Evolutionary conservation across 1,140 invertebrate species (phyloP).

Genomic region (Cotesia glomerata): DNA sequence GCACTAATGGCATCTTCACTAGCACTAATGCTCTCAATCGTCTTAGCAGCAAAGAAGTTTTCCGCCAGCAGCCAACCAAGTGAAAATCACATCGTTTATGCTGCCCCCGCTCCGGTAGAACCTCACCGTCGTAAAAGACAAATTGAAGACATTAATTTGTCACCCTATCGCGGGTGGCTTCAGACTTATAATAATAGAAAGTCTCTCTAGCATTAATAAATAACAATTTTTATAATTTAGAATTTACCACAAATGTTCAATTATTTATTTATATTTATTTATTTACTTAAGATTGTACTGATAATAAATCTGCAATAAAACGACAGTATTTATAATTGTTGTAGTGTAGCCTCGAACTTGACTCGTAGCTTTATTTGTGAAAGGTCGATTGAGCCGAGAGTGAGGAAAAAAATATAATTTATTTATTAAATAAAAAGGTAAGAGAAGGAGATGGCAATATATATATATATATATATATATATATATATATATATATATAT

Average conservation of each 20-base stretch:
- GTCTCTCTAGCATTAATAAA: not conserved
- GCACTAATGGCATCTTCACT: conserved; percentile 70
- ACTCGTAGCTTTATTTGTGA: conserved; percentile 14
- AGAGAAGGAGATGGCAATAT: conserved; percentile 11
- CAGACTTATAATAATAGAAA: conserved; percentile 35
- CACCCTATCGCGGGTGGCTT: conserved; percentile 68
- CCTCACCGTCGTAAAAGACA: conserved; percentile 63
- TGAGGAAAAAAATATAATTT: not conserved
- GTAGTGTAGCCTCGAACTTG: conserved; percentile 15
- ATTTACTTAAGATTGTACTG: not conserved
- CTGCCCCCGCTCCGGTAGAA: no score
- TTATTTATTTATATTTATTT: not conserved
- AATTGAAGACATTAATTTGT: conserved; percentile 47
- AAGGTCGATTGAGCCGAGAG: conserved; percentile 6
- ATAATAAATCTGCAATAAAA: not conserved
- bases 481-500: conserved; percentile 29
- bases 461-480: conserved; percentile 30
- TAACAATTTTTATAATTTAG: no score
- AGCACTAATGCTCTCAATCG: conserved; percentile 74
- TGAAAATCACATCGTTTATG: conserved; percentile 64
- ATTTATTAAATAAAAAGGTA: not conserved
- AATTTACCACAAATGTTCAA: not conserved
- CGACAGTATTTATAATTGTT: not conserved
- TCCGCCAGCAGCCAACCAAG: conserved; percentile 61
- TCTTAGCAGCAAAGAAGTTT: conserved; percentile 76